Evolutionary conservation across 2,113 vertebrate genomes (phyloP), one percentile per base, ranked within the genome.

Genomic region (Catharus minimus): DNA sequence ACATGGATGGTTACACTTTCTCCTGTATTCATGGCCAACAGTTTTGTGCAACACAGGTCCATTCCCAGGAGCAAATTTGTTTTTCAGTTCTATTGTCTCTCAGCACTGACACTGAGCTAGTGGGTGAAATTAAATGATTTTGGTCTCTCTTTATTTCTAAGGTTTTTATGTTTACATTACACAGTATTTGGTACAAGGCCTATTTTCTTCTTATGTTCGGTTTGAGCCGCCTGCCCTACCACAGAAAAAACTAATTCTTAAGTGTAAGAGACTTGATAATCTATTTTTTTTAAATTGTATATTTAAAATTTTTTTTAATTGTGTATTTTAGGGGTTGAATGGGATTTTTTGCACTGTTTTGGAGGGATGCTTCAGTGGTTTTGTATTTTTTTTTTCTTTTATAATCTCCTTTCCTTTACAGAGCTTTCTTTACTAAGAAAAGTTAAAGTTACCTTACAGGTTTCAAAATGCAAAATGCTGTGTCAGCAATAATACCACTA

Each of bases 321-420:
- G 15, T 52, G 5, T 58, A 21, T 74, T 81, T 24, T 13, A 67
- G 21, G 7, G 10, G 2, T 13, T 19, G 21, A 14, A 6, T 10
- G 33, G 24, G 3, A 2, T 2, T 47, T 41, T 82, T 53, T 38
- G 11, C 11, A 13, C n/a, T 76, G 33, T 58, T 15, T 11, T 4
- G 7, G 16, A 6, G 3, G 1, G 4, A 26, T 39, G 19, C 5
- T 75, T 47, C 6, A 2, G 6, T 50, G 5, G 4, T 33, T 41
- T 50, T 44, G 3, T 26, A 28, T 11, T 13, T 17, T 65, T 47
- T 65, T 47, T 60, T 72, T 78, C 19, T 71, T 58, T 73, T 4
- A 69, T 24, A 12, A 7, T 38, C 10, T 41, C 26, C 18, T 75
- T 74, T 88, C 27, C 32, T 78, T 79, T 39, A 66, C 9, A 71